phyloP scores from a whole-genome alignment of 2,888 invertebrate genomes.

The Synergus japonicus region DNA sequence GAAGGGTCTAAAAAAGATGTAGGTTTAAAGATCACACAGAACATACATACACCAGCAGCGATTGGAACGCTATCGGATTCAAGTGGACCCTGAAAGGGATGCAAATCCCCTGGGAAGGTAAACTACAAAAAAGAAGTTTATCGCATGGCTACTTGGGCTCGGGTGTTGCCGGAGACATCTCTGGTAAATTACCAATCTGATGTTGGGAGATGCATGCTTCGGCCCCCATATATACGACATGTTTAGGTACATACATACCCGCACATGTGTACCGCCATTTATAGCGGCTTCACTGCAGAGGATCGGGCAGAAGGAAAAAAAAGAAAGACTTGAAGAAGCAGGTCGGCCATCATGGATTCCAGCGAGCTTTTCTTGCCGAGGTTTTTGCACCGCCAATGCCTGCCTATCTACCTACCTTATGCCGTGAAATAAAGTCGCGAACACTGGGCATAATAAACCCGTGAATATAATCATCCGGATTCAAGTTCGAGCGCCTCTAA shows the following conservation, averaged over 20 bases:
- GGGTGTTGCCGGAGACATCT: constrained; percentile 58
- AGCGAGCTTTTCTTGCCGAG: constrained; percentile 55
- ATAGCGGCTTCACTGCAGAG: constrained; percentile 27
- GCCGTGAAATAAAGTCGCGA: constrained; percentile 63
- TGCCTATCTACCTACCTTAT: constrained; percentile 51
- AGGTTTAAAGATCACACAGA: neutral
- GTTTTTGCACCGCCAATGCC: constrained; percentile 54
- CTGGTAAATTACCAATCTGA: constrained; percentile 66
- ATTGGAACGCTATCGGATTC: neutral
- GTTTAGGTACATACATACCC: constrained; percentile 5
- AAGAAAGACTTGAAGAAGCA: constrained; percentile 47
- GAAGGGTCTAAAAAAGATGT: neutral
- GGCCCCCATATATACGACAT: constrained; percentile 13
- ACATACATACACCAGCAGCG: constrained; percentile 17
- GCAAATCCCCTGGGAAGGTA: constrained; percentile 61
- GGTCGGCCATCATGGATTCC: constrained; percentile 67
- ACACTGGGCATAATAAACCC: constrained; percentile 68
- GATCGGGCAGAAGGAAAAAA: constrained; percentile 20
- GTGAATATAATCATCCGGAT: constrained; percentile 70
- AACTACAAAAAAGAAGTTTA: constrained; percentile 59
- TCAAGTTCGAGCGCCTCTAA: constrained; percentile 47
- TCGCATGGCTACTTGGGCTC: constrained; percentile 55
- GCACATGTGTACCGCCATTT: constrained; percentile 26
- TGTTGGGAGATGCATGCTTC: constrained; percentile 49
- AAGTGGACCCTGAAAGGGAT: constrained; percentile 57